A percentile compares a stretch with the other conserved stretches of the same genome.
phyloP scores from a whole-genome alignment of 2,113 vertebrate genomes.

The Talpa occidentalis region DNA sequence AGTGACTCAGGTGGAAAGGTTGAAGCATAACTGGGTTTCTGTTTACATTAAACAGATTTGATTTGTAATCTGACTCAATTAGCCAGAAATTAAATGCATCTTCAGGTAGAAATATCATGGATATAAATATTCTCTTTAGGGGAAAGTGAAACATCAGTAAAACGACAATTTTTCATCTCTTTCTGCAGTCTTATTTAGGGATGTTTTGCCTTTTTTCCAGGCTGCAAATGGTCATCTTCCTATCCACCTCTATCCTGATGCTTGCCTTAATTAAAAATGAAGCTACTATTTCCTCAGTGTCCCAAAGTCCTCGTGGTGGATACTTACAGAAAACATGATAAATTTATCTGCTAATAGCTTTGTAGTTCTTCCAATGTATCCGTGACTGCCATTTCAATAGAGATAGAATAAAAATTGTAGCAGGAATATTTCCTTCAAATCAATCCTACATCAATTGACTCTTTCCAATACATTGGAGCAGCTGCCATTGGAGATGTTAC shows the following conservation, averaged over 20 bases:
- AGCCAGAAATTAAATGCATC: slow-evolving; percentile 66
- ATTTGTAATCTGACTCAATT: slow-evolving; percentile 77
- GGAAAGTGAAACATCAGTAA: neutral
- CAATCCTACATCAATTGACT: neutral
- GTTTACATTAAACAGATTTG: slow-evolving; percentile 74
- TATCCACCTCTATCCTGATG: no score
- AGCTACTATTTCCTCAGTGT: neutral
- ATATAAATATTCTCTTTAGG: slow-evolving; percentile 59
- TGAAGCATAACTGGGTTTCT: slow-evolving; percentile 62
- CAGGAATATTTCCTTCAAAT: neutral
- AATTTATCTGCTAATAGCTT: neutral
- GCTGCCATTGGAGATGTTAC: neutral
- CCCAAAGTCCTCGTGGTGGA: neutral
- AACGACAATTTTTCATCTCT: neutral
- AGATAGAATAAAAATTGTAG: slow-evolving; percentile 16
- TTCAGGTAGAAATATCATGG: slow-evolving; percentile 47
- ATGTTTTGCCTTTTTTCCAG: neutral
- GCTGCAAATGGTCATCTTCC: no score
- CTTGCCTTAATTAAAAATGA: neutral
- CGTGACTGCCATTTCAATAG: neutral
- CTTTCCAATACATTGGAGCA: neutral
- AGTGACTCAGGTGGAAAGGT: slow-evolving; percentile 64
- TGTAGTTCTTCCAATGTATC: neutral
- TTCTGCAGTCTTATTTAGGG: neutral
- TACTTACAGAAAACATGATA: neutral